Evolutionary conservation across 2,797 vertebrate genomes (phyloP).

Genomic region (Carduelis carduelis): DNA sequence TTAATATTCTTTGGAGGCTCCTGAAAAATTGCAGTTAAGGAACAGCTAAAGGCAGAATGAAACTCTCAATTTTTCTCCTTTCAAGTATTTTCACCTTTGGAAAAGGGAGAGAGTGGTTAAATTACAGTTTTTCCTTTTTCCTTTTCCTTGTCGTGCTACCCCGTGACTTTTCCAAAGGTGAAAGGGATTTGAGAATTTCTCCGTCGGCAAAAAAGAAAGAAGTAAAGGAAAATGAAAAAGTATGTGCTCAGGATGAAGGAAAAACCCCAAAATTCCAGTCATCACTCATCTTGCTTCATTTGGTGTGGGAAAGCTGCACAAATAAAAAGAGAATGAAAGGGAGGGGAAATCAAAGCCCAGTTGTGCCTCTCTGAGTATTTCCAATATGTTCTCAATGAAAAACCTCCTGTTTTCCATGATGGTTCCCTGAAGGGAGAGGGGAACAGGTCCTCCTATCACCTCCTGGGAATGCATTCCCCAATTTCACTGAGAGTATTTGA

Average conservation of each 20-base stretch:
- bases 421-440: background rate
- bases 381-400: background rate
- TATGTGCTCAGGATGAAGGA: conserved; percentile 12
- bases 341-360: conserved; percentile 2
- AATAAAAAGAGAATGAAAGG: background rate
- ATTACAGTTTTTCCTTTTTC: conserved; percentile 34
- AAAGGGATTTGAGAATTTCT: conserved; percentile 23
- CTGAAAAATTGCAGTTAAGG: background rate
- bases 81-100: conserved; percentile 12
- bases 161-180: conserved; percentile 15
- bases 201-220: background rate
- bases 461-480: background rate
- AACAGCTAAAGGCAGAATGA: background rate
- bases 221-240: conserved; percentile 29
- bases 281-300: conserved; percentile 37
- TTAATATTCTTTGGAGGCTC: background rate
- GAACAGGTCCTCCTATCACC: background rate
- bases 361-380: background rate
- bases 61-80: conserved; percentile 3
- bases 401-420: background rate
- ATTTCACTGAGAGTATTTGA: background rate
- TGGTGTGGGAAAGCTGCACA: background rate
- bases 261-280: background rate
- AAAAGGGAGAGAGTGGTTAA: conserved; percentile 17
- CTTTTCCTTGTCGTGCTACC: conserved; percentile 12